Percentiles rank a stretch among this genome's conserved stretches.
Conservation (phyloP, 2,797 vertebrate species). For the Cuculus canorus region DNA sequence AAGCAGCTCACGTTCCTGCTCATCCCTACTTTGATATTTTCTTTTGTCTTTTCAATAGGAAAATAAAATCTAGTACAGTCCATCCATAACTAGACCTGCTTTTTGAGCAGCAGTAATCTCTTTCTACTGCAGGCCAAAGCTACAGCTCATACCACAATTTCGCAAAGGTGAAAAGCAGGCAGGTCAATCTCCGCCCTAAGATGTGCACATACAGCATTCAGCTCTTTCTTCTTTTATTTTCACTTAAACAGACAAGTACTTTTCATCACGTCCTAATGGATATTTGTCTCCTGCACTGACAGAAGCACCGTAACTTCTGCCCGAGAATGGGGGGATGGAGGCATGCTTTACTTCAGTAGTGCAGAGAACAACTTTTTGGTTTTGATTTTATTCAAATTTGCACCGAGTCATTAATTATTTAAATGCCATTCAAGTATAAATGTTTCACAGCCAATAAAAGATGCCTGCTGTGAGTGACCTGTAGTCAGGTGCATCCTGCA, state of each 20-base stretch:
- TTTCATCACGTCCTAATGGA: background rate
- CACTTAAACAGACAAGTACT: background rate
- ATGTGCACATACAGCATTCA: background rate
- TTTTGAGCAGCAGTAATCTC: background rate
- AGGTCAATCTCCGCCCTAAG: background rate
- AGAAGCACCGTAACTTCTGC: background rate
- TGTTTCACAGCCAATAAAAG: background rate
- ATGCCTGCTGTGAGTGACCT: background rate
- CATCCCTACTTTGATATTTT: background rate
- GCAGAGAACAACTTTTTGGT: background rate
- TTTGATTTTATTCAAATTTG: background rate
- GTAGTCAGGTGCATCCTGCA: background rate
- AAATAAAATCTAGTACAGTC: background rate
- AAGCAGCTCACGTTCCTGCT: background rate
- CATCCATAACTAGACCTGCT: background rate
- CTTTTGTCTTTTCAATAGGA: background rate
- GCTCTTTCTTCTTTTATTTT: background rate
- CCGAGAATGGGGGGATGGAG: background rate
- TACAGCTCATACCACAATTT: background rate
- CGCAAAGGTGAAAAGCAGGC: background rate
- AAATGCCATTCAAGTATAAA: background rate
- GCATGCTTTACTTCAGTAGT: background rate
- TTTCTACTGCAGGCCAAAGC: background rate
- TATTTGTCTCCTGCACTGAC: background rate
- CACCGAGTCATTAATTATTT: background rate